phyloP scores from a whole-genome alignment of 2,888 invertebrate genomes.

The Rosalia funebris region DNA sequence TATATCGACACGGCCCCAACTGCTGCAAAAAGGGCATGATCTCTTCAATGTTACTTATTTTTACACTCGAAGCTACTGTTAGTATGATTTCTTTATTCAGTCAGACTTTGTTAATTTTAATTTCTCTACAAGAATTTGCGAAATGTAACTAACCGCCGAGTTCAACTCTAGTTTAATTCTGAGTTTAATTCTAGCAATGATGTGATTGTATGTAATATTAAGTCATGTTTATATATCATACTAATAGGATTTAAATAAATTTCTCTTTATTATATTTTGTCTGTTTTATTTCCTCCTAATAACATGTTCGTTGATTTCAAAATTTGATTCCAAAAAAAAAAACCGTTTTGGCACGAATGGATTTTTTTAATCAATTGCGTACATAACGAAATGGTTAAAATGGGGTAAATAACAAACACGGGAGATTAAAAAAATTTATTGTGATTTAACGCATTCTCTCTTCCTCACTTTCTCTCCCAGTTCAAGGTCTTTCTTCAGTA shows the following conservation, averaged over 20 bases:
- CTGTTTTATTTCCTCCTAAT: slow-evolving; percentile 26
- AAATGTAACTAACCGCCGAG: slow-evolving; percentile 43
- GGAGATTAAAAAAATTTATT: slow-evolving; percentile 1
- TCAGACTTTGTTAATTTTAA: slow-evolving; percentile 31
- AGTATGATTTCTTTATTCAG: slow-evolving; percentile 28
- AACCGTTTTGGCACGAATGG: no score
- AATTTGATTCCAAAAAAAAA: no score
- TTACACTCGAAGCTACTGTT: slow-evolving; percentile 39
- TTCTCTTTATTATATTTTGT: slow-evolving; percentile 56
- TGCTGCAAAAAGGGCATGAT: slow-evolving; percentile 57
- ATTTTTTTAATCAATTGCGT: no score
- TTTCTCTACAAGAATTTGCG: slow-evolving; percentile 33
- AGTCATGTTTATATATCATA: slow-evolving; percentile 62
- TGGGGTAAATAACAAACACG: background rate
- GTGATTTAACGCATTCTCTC: slow-evolving; percentile 2
- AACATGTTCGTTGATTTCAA: no score
- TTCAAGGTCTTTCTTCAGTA: background rate
- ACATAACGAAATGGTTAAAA: no score
- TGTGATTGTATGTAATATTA: slow-evolving; percentile 63
- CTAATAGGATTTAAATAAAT: slow-evolving; percentile 61
- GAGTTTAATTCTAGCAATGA: slow-evolving; percentile 60
- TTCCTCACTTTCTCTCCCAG: background rate
- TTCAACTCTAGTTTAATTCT: slow-evolving; percentile 56
- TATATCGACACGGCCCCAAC: slow-evolving; percentile 53
- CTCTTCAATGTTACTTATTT: slow-evolving; percentile 57